A percentile compares a stretch with the other conserved stretches of the same genome.
phyloP scores from a whole-genome alignment of 2,113 vertebrate genomes.

The Tachuris rubrigastra region DNA sequence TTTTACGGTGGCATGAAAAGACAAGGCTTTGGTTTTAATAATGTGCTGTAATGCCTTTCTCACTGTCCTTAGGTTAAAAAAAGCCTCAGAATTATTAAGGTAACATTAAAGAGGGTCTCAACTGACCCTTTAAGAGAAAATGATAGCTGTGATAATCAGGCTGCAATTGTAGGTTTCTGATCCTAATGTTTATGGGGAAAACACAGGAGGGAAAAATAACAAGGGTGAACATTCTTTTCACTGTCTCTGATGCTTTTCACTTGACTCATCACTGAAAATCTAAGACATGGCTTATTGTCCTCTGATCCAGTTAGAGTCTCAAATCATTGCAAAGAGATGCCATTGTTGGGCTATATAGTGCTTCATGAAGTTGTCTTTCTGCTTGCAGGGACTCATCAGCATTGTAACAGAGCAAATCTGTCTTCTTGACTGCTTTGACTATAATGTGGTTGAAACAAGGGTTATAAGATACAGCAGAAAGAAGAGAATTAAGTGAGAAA shows the following conservation, averaged over 20 bases:
- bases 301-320: not conserved
- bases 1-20: not conserved
- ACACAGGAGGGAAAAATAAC: not conserved
- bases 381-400: not conserved
- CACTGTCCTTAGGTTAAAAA: not conserved
- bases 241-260: not conserved
- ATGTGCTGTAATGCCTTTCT: not conserved
- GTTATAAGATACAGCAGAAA: not conserved
- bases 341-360: not conserved
- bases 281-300: not conserved
- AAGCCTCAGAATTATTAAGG: not conserved
- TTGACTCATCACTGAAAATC: not conserved
- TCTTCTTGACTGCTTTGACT: not conserved
- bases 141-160: not conserved
- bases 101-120: not conserved
- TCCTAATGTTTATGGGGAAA: not conserved
- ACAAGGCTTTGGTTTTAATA: not conserved
- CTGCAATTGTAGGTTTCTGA: not conserved
- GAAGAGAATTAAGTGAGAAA: not conserved
- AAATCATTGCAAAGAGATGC: not conserved
- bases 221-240: not conserved
- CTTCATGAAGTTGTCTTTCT: not conserved
- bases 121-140: not conserved
- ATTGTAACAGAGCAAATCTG: not conserved
- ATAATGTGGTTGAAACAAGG: not conserved